Conservation (phyloP, 2,113 vertebrate genomes). For the Trematomus loennbergii region DNA sequence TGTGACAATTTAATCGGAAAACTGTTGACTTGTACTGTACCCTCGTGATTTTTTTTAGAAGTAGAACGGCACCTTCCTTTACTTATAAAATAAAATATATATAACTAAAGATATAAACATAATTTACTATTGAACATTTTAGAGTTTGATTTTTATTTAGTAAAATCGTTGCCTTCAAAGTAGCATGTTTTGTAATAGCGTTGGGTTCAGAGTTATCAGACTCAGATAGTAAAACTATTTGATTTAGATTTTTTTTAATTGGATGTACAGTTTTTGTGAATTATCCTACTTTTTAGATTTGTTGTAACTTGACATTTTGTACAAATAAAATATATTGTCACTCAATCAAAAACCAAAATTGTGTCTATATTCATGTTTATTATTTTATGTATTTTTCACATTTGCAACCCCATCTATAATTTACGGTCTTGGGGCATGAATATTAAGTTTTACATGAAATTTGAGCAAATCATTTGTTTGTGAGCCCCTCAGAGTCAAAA, state of each 20-base stretch:
- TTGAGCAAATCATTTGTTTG: conserved; percentile 10
- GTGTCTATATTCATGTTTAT: neutral
- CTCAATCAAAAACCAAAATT: conserved; percentile 4
- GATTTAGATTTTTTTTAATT: neutral
- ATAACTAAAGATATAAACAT: no score
- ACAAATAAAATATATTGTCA: conserved; percentile 9
- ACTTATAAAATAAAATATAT: neutral
- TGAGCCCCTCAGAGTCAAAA: conserved; percentile 37
- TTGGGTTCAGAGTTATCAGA: neutral
- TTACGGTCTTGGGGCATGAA: conserved; percentile 33
- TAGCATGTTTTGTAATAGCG: neutral
- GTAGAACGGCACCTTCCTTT: neutral
- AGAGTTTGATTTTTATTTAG: neutral
- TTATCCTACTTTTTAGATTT: neutral
- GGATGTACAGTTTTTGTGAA: neutral
- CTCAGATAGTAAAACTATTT: neutral
- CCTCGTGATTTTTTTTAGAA: neutral
- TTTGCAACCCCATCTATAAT: conserved; percentile 51
- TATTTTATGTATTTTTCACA: conserved; percentile 6
- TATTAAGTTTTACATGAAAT: conserved; percentile 21
- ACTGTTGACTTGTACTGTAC: neutral
- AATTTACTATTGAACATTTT: no score
- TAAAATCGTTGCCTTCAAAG: neutral
- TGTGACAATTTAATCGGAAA: neutral
- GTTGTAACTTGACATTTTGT: neutral